These are phyloP conservation scores for Tretioscincus oriximinensis DNA, from an alignment of 2,113 vertebrate genomes.

Conservation along the genomic window DNA sequence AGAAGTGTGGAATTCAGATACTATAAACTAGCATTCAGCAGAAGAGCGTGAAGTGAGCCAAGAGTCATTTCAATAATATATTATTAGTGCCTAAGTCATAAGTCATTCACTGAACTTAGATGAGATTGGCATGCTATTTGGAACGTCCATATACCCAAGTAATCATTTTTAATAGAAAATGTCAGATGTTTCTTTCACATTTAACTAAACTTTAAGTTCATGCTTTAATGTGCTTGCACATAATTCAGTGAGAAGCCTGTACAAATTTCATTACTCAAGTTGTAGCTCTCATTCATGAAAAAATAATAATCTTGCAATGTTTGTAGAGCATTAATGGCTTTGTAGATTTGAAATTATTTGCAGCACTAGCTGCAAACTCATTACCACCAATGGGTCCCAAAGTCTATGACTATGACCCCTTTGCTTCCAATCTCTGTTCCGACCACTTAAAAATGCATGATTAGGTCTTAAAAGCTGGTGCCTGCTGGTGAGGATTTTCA, in stretches of 20 bases:
- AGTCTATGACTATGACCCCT: slow-evolving; percentile 20
- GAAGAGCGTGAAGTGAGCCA: neutral
- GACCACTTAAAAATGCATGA: slow-evolving; percentile 21
- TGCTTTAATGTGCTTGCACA: slow-evolving; percentile 24
- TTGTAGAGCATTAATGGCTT: slow-evolving; percentile 22
- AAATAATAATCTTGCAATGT: slow-evolving; percentile 28
- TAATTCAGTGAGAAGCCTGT: slow-evolving; percentile 17
- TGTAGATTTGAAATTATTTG: slow-evolving; percentile 31
- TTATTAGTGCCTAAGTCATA: neutral
- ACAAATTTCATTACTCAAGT: slow-evolving; percentile 28
- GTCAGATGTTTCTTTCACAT: slow-evolving; percentile 24
- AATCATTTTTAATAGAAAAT: slow-evolving; percentile 19
- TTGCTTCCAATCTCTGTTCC: neutral
- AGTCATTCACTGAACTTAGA: neutral
- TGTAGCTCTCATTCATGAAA: slow-evolving; percentile 27
- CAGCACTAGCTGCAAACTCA: slow-evolving; percentile 23
- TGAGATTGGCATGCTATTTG: neutral
- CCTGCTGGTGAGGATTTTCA: slow-evolving; percentile 9
- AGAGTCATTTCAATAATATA: neutral
- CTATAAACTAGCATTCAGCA: neutral
- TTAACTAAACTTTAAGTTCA: slow-evolving; percentile 29
- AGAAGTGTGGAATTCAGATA: neutral
- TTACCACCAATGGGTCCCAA: slow-evolving; percentile 4
- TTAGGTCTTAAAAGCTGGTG: slow-evolving; percentile 7
- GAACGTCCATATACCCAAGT: neutral